These are phyloP conservation scores for Prorops nasuta DNA, from an alignment of 1,140 invertebrate species.

Conservation along the genomic window DNA sequence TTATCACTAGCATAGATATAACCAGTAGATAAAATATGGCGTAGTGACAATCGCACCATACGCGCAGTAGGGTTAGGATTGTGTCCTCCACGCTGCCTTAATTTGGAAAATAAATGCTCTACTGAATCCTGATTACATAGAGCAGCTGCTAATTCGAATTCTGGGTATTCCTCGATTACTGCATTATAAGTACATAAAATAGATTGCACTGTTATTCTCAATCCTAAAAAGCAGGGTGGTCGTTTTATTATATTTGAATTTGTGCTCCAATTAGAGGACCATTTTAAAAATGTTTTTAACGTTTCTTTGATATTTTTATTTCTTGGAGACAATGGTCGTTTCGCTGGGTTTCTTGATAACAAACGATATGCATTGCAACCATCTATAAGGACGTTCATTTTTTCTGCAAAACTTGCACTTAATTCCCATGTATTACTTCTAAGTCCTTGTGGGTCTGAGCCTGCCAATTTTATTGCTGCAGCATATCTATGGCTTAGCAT, in stretches of 20 bases:
- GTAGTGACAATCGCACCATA: conserved; percentile 5
- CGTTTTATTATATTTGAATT: neutral
- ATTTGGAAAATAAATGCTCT: conserved; percentile 22
- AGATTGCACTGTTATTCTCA: neutral
- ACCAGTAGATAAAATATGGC: neutral
- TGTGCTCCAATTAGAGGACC: neutral
- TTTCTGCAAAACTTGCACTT: conserved; percentile 9
- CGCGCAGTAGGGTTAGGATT: conserved; percentile 21
- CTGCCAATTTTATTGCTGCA: conserved; percentile 14
- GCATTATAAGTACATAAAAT: neutral
- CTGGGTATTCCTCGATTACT: neutral
- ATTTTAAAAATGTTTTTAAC: neutral
- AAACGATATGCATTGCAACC: neutral
- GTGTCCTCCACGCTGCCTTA: conserved; percentile 19
- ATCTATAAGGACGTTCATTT: neutral
- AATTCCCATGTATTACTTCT: conserved; percentile 11
- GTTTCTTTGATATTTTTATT: neutral
- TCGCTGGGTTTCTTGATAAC: neutral
- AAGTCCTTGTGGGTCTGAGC: conserved; percentile 5
- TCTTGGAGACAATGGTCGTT: neutral
- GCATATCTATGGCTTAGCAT: conserved; percentile 14
- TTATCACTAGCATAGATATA: too few species aligned
- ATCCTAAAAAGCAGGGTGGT: neutral
- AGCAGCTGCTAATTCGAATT: neutral
- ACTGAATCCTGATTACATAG: conserved; percentile 27